phyloP scores from a whole-genome alignment of 30 jellyfish, hydroid and myxozoan genomes.

The Turritopsis dohrnii region DNA sequence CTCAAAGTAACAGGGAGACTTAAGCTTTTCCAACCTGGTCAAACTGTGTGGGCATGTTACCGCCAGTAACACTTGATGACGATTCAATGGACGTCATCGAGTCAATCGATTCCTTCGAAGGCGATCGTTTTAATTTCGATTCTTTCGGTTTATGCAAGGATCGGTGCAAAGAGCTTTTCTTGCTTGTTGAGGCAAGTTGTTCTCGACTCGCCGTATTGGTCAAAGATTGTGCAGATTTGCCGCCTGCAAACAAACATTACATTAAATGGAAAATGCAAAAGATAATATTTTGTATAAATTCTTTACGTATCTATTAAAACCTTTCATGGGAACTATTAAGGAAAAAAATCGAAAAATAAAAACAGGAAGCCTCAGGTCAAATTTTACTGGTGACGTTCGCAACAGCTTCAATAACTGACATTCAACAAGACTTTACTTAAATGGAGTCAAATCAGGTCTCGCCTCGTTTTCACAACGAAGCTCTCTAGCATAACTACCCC shows the following conservation, averaged over 20 bases:
- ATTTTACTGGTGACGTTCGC: no score
- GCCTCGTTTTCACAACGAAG: no score
- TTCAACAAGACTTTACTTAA: no score
- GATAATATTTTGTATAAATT: background rate
- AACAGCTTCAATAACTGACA: no score
- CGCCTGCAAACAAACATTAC: background rate
- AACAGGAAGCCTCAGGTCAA: no score
- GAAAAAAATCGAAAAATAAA: no score
- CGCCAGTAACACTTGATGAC: slow-evolving; percentile 41
- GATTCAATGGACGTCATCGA: slow-evolving; percentile 70
- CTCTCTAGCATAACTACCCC: no score
- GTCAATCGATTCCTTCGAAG: slow-evolving; percentile 77
- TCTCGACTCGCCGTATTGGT: slow-evolving; percentile 15
- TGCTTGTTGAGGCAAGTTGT: background rate
- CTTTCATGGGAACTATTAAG: no score
- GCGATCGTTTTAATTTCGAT: slow-evolving; percentile 53
- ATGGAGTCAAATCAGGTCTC: no score
- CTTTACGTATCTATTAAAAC: no score
- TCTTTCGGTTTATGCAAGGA: background rate
- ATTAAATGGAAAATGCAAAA: slow-evolving; percentile 11
- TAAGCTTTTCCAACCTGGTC: slow-evolving; percentile 27
- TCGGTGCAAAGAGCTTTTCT: background rate
- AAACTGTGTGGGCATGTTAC: slow-evolving; percentile 21
- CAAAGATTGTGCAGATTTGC: slow-evolving; percentile 13
- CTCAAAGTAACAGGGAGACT: no score